A percentile compares a stretch with the other conserved stretches of the same genome.
Evolutionary conservation across 2,113 vertebrate species (phyloP).

Genomic region (Oceanites oceanicus): DNA sequence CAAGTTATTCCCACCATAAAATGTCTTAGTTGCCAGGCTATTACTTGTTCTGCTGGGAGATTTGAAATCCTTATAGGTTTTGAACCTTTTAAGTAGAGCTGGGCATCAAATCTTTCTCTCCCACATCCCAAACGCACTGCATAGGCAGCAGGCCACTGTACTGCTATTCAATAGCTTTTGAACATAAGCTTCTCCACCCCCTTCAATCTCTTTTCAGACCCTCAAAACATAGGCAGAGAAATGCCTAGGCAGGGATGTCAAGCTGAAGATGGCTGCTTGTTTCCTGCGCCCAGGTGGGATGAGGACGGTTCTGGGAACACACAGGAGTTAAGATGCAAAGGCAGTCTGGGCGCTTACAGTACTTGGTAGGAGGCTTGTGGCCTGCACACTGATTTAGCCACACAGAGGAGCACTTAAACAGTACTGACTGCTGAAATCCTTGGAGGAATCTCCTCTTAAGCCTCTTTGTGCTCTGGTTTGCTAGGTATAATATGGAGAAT

Average conservation of each 20-base stretch:
- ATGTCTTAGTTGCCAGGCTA: not conserved
- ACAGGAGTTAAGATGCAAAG: not conserved
- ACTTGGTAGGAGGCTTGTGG: not conserved
- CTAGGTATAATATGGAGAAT: not conserved
- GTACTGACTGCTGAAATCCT: not conserved
- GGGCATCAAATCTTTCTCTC: not conserved
- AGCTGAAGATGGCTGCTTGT: not conserved
- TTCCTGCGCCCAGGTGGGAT: not conserved
- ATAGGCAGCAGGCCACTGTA: rapidly evolving
- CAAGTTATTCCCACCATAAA: not conserved
- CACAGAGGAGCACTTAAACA: not conserved
- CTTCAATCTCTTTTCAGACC: not conserved
- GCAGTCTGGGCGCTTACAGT: not conserved
- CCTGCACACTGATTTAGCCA: not conserved
- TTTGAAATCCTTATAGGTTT: not conserved
- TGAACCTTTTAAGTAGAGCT: not conserved
- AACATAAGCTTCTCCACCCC: not conserved
- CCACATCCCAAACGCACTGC: not conserved
- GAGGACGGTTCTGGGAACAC: not conserved
- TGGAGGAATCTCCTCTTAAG: not conserved
- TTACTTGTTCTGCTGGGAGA: not conserved
- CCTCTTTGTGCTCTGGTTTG: not conserved
- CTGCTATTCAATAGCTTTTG: not conserved
- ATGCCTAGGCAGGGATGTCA: not conserved
- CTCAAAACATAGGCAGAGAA: not conserved